Conservation (phyloP, 1,140 invertebrate species). For the Agrypnia vestita region DNA sequence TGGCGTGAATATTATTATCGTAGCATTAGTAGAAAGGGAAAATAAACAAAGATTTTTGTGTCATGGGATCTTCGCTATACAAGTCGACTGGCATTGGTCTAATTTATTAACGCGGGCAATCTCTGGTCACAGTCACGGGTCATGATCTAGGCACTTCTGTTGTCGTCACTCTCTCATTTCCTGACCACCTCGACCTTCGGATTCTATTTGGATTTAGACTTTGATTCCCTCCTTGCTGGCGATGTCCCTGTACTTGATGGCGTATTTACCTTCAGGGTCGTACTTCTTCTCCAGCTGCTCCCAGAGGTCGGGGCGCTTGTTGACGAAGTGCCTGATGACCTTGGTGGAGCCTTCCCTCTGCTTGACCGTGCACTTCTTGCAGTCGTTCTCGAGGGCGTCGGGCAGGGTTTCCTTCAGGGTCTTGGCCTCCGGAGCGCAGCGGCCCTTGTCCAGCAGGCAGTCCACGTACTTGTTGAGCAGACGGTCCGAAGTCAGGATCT, state of each 20-base stretch:
- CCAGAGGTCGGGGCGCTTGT: slow-evolving; percentile 78
- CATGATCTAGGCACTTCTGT: no score
- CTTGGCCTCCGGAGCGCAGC: slow-evolving; percentile 81
- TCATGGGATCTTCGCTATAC: background rate
- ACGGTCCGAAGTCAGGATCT: slow-evolving; percentile 81
- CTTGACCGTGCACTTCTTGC: slow-evolving; percentile 78
- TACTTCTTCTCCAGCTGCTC: slow-evolving; percentile 76
- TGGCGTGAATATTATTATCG: background rate
- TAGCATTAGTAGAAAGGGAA: background rate
- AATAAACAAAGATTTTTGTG: background rate
- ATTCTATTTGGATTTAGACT: slow-evolving; percentile 9
- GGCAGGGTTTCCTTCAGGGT: slow-evolving; percentile 82
- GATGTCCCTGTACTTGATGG: slow-evolving; percentile 74
- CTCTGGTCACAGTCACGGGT: no score
- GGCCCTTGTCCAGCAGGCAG: slow-evolving; percentile 80
- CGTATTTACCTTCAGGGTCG: slow-evolving; percentile 78
- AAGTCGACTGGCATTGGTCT: slow-evolving; percentile 10
- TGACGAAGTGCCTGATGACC: slow-evolving; percentile 74
- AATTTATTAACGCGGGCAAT: background rate
- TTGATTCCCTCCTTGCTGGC: slow-evolving; percentile 18
- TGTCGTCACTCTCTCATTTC: no score
- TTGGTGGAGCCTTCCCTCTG: slow-evolving; percentile 76
- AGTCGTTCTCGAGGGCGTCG: slow-evolving; percentile 79
- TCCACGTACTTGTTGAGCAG: slow-evolving; percentile 81
- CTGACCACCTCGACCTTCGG: background rate